These are phyloP conservation scores for Papio anubis DNA, from an alignment of 2,113 vertebrate genomes.

Conservation along the genomic window DNA sequence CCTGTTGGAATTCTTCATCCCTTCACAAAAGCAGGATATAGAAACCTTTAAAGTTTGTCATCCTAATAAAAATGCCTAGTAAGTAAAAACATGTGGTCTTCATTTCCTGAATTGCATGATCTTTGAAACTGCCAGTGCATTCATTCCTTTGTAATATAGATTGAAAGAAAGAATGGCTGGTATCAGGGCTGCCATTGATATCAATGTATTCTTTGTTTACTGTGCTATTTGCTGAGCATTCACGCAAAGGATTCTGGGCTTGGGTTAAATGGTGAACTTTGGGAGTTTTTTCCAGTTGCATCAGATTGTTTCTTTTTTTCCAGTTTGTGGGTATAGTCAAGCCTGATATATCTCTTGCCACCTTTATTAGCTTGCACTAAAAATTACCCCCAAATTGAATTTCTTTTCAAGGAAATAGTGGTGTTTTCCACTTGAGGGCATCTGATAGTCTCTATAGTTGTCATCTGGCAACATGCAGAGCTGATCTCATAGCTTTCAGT, in stretches of 20 bases:
- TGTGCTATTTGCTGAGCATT: not conserved
- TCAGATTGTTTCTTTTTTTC: not conserved
- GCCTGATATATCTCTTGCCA: not conserved
- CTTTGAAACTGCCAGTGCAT: not conserved
- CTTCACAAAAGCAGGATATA: not conserved
- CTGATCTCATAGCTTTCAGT: accelerated
- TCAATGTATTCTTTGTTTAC: not conserved
- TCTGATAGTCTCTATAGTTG: not conserved
- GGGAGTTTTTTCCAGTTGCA: not conserved
- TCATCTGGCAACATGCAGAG: no score
- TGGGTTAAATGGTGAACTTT: not conserved
- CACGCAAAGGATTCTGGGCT: not conserved
- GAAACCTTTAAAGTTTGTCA: conserved; percentile 23
- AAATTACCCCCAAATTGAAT: not conserved
- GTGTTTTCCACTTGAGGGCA: not conserved
- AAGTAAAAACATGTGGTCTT: conserved; percentile 21
- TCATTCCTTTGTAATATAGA: not conserved
- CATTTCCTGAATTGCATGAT: not conserved
- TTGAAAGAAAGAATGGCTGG: not conserved
- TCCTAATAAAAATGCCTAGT: conserved; percentile 48
- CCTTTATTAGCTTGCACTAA: not conserved
- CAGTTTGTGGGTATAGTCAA: not conserved
- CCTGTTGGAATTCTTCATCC: not conserved
- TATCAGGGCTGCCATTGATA: not conserved
- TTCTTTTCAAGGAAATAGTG: not conserved